These are phyloP conservation scores for Autographa gamma DNA, from an alignment of 2,888 invertebrate species.

Conservation along the genomic window DNA sequence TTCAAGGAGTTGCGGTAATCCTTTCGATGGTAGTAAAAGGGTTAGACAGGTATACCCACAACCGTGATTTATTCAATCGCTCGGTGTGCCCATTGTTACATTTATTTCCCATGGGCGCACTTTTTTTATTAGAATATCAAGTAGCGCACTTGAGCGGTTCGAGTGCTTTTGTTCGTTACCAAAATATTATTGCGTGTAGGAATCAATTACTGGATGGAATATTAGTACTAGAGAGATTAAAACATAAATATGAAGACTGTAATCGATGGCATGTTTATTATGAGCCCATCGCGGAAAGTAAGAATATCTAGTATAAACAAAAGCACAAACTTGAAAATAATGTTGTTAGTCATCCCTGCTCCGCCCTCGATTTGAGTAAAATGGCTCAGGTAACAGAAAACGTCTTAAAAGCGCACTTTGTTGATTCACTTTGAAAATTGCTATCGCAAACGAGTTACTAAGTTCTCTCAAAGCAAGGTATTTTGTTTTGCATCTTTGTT, in stretches of 20 bases:
- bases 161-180: background rate
- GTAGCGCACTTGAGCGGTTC: conserved; percentile 5
- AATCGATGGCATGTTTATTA: too few species aligned
- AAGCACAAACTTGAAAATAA: too few species aligned
- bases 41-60: background rate
- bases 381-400: too few species aligned
- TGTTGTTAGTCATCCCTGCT: too few species aligned
- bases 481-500: conserved; percentile 5
- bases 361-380: too few species aligned
- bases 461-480: background rate
- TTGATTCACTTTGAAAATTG: background rate
- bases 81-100: conserved; percentile 1
- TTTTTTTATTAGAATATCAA: background rate
- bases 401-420: background rate
- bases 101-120: conserved; percentile 10
- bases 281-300: too few species aligned
- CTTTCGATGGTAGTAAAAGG: background rate
- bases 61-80: conserved; percentile 5
- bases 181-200: background rate
- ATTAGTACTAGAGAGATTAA: background rate
- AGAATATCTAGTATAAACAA: too few species aligned
- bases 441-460: background rate
- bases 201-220: background rate
- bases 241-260: too few species aligned
- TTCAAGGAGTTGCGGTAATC: background rate